These are phyloP conservation scores for Galeopsomyia nigrocyanea DNA, from an alignment of 2,888 invertebrate genomes.

Conservation along the genomic window DNA sequence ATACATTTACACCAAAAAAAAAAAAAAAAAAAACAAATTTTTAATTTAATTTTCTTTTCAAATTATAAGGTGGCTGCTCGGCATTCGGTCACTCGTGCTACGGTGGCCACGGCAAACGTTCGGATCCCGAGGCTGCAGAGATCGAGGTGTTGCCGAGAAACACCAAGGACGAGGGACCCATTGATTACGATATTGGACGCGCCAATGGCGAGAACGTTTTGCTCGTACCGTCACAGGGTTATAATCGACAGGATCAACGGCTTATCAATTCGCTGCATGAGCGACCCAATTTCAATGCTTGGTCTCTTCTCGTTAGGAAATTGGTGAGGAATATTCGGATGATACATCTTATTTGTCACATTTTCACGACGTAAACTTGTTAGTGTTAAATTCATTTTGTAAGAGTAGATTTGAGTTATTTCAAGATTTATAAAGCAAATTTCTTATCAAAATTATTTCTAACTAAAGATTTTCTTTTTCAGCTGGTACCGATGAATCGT, in stretches of 20 bases:
- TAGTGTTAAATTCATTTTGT: too few relatives aligned
- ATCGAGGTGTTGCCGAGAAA: slow-evolving; percentile 3
- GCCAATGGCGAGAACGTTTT: slow-evolving; percentile 20
- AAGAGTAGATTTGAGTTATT: too few relatives aligned
- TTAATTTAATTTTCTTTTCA: slow-evolving; percentile 28
- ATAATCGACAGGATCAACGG: slow-evolving; percentile 16
- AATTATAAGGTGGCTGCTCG: slow-evolving; percentile 77
- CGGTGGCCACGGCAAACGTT: slow-evolving; percentile 81
- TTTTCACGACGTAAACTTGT: too few relatives aligned
- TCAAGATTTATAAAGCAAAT: too few relatives aligned
- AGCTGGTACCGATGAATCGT: background rate
- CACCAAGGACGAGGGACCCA: slow-evolving; percentile 17
- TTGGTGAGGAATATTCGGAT: slow-evolving; percentile 21
- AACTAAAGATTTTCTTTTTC: background rate
- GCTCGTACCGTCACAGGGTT: slow-evolving; percentile 25
- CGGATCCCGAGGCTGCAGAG: slow-evolving; percentile 25
- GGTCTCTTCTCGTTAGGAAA: slow-evolving; percentile 42
- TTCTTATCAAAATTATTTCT: background rate
- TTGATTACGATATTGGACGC: slow-evolving; percentile 34
- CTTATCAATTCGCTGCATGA: slow-evolving; percentile 13
- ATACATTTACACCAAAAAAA: too few relatives aligned
- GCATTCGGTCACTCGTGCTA: slow-evolving; percentile 83
- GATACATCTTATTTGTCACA: background rate
- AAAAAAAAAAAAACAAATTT: too few relatives aligned
- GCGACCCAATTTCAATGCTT: slow-evolving; percentile 28